Evolutionary conservation across 2,888 invertebrate species (phyloP).

Genomic region (Diploptera punctata): DNA sequence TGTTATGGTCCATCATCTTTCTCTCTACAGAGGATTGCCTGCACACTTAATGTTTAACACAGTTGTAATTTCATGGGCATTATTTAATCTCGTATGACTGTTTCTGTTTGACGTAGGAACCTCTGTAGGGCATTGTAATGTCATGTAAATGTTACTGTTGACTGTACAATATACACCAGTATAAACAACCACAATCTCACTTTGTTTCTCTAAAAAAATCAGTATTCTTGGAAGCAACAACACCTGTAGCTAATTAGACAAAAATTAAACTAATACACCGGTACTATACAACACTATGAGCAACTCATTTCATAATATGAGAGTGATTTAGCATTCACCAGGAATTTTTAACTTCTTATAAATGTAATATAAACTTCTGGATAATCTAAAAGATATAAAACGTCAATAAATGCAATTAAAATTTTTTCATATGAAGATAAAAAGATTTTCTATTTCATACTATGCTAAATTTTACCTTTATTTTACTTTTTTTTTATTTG

Average conservation of each 20-base stretch:
- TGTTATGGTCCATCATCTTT: conserved; percentile 13
- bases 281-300: too few species aligned
- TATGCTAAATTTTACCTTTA: too few species aligned
- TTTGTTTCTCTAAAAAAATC: neutral
- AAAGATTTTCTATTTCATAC: too few species aligned
- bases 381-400: too few species aligned
- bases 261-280: too few species aligned
- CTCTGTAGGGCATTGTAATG: conserved; percentile 37
- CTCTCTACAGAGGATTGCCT: conserved; percentile 1
- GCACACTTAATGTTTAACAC: neutral
- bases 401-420: too few species aligned
- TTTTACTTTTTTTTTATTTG: too few species aligned
- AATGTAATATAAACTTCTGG: too few species aligned
- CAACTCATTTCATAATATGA: too few species aligned
- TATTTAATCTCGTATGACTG: neutral
- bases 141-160: conserved; percentile 29
- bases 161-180: conserved; percentile 33
- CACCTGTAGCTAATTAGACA: neutral
- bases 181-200: conserved; percentile 21
- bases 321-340: too few species aligned
- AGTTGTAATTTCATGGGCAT: neutral
- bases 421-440: too few species aligned
- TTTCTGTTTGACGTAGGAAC: conserved; percentile 37
- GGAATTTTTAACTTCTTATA: too few species aligned
- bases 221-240: conserved; percentile 38